A percentile compares a stretch with the other conserved stretches of the same genome.
These are phyloP conservation scores for Nymphalis polychloros DNA, from an alignment of 2,888 invertebrate genomes.

Conservation along the genomic window DNA sequence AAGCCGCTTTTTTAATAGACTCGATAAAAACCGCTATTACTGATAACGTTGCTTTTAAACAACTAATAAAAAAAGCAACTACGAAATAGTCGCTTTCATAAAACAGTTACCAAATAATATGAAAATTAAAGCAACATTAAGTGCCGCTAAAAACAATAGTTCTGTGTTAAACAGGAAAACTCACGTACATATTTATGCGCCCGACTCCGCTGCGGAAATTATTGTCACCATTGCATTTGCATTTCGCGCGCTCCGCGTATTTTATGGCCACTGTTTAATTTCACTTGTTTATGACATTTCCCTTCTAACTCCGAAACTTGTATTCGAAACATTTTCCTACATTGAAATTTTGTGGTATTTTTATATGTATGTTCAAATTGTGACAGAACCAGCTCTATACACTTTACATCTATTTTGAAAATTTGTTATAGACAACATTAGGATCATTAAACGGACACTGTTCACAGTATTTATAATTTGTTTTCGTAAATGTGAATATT, in stretches of 20 bases:
- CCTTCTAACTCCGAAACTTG: constrained; percentile 9
- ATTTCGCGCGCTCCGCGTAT: constrained; percentile 46
- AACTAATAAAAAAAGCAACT: background rate
- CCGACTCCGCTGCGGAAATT: constrained; percentile 47
- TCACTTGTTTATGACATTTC: constrained; percentile 42
- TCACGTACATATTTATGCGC: constrained; percentile 41
- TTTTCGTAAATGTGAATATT: too few species aligned
- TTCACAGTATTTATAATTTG: too few species aligned
- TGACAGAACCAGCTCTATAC: too few species aligned
- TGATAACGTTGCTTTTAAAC: background rate
- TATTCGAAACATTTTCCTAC: constrained; percentile 8
- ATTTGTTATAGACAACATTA: too few species aligned
- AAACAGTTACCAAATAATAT: constrained; percentile 5
- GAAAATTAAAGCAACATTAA: constrained; percentile 16
- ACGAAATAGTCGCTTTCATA: background rate
- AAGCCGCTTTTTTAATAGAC: too few species aligned
- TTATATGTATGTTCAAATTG: background rate
- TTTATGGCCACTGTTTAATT: constrained; percentile 47
- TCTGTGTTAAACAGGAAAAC: constrained; percentile 37
- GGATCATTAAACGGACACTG: too few species aligned
- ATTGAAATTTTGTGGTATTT: constrained; percentile 1
- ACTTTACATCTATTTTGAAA: too few species aligned
- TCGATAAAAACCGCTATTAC: background rate
- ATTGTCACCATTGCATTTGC: constrained; percentile 49
- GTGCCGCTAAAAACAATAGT: constrained; percentile 33